These are phyloP conservation scores for Pao palembangensis DNA, from an alignment of 2,113 vertebrate genomes.

Conservation along the genomic window DNA sequence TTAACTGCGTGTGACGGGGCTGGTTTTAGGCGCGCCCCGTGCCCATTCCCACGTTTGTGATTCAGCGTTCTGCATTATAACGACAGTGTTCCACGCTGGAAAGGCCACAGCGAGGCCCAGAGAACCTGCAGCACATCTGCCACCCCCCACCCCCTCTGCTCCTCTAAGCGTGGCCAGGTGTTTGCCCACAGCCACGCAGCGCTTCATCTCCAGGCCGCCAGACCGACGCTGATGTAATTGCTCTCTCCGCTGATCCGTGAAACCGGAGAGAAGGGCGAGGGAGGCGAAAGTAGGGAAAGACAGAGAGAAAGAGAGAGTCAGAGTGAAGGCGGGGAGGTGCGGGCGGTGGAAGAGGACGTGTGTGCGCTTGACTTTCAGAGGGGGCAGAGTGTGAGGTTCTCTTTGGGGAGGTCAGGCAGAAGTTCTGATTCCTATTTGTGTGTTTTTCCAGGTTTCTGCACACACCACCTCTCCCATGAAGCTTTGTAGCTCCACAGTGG, in stretches of 20 bases:
- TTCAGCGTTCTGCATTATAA: slow-evolving; percentile 37
- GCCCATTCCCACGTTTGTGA: slow-evolving; percentile 55
- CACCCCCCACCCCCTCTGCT: slow-evolving; percentile 41
- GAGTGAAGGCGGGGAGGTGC: slow-evolving; percentile 2
- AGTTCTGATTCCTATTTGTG: slow-evolving; percentile 20
- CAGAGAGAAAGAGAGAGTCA: slow-evolving; percentile 25
- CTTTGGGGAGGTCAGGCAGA: slow-evolving; percentile 42
- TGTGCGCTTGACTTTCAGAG: slow-evolving; percentile 37
- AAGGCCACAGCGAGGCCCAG: slow-evolving; percentile 42
- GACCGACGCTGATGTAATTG: slow-evolving; percentile 71
- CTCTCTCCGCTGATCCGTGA: slow-evolving; percentile 70
- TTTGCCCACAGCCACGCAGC: slow-evolving; percentile 64
- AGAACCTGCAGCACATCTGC: slow-evolving; percentile 65
- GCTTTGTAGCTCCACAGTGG: slow-evolving; percentile 33
- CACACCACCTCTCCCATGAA: slow-evolving; percentile 36
- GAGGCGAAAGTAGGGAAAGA: slow-evolving; percentile 31
- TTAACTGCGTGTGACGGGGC: slow-evolving; percentile 69
- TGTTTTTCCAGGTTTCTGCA: slow-evolving; percentile 10
- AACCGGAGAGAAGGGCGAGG: slow-evolving; percentile 54
- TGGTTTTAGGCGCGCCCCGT: slow-evolving; percentile 35
- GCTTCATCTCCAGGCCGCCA: slow-evolving; percentile 65
- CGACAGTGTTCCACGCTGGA: not conserved
- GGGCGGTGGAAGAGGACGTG: slow-evolving; percentile 29
- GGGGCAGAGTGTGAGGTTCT: slow-evolving; percentile 41
- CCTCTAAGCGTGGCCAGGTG: slow-evolving; percentile 68